Percentiles rank a stretch among this genome's conserved stretches.
Evolutionary conservation across 2,113 vertebrate species (phyloP).

Genomic region (Apistogramma diplotaenia): DNA sequence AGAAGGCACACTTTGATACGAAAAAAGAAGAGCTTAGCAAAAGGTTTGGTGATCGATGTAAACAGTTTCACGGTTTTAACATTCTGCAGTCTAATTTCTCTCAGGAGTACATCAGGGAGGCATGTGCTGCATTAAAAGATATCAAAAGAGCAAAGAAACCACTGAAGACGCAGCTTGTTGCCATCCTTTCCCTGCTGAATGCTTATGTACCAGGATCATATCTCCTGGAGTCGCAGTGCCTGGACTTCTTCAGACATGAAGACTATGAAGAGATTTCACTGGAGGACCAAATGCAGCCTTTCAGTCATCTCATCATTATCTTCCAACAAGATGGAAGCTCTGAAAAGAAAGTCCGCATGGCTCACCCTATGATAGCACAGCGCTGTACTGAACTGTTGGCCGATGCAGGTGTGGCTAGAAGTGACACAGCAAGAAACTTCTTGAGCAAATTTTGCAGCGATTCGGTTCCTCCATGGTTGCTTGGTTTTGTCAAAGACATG

Average conservation of each 20-base stretch:
- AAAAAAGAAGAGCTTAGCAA: background rate
- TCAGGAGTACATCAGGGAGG: background rate
- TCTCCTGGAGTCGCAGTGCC: conserved; percentile 39
- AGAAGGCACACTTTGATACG: background rate
- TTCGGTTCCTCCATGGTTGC: background rate
- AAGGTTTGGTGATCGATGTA: background rate
- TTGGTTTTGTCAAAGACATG: conserved; percentile 32
- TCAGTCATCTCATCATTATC: conserved; percentile 28
- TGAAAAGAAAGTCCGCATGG: conserved; percentile 7
- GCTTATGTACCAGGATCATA: conserved; percentile 47
- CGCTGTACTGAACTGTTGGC: background rate
- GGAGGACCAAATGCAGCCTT: conserved; percentile 24
- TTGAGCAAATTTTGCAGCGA: background rate
- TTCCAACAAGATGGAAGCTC: accelerated
- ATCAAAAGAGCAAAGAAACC: background rate
- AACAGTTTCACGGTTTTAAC: conserved; percentile 51
- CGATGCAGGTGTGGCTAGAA: background rate
- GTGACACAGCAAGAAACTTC: conserved; percentile 10
- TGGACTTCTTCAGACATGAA: conserved; percentile 7
- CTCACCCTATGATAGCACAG: conserved; percentile 45
- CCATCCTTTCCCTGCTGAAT: conserved; percentile 50
- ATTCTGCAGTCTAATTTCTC: conserved; percentile 38
- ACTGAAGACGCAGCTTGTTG: conserved; percentile 17
- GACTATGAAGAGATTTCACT: background rate
- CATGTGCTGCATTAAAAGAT: background rate